Evolutionary conservation across 2,888 invertebrate genomes (phyloP).

Genomic region (Drosophila incognita): DNA sequence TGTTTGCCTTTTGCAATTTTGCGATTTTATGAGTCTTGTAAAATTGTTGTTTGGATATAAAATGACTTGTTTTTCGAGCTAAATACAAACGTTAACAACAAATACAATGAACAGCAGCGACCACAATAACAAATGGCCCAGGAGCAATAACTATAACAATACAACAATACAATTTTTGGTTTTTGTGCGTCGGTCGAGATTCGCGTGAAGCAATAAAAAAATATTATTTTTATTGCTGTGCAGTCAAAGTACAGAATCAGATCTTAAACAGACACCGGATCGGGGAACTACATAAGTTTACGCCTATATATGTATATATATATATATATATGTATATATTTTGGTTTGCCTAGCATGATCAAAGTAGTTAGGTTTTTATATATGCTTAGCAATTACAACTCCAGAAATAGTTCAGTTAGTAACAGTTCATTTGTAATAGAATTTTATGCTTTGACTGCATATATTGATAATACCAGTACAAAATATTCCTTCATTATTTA

Average conservation of each 20-base stretch:
- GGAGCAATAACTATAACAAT: slow-evolving; percentile 18
- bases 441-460: background rate
- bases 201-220: slow-evolving; percentile 38
- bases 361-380: background rate
- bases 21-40: slow-evolving; percentile 67
- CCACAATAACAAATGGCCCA: slow-evolving; percentile 18
- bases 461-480: background rate
- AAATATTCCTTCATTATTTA: background rate
- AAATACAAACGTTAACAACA: slow-evolving; percentile 42
- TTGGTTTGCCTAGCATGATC: background rate
- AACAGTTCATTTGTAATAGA: background rate
- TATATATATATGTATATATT: background rate
- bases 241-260: slow-evolving; percentile 7
- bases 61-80: slow-evolving; percentile 57
- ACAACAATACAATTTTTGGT: slow-evolving; percentile 7
- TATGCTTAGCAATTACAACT: background rate
- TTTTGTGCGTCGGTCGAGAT: slow-evolving; percentile 25
- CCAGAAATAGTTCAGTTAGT: background rate
- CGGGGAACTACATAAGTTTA: background rate
- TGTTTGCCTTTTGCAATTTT: slow-evolving; percentile 53
- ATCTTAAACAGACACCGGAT: slow-evolving; percentile 9
- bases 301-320: background rate
- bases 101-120: slow-evolving; percentile 19
- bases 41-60: slow-evolving; percentile 59
- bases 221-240: slow-evolving; percentile 19